Evolutionary conservation across 2,888 invertebrate species (phyloP), one percentile per base, ranked within the genome.

Genomic region (Sabellastarte sp.): DNA sequence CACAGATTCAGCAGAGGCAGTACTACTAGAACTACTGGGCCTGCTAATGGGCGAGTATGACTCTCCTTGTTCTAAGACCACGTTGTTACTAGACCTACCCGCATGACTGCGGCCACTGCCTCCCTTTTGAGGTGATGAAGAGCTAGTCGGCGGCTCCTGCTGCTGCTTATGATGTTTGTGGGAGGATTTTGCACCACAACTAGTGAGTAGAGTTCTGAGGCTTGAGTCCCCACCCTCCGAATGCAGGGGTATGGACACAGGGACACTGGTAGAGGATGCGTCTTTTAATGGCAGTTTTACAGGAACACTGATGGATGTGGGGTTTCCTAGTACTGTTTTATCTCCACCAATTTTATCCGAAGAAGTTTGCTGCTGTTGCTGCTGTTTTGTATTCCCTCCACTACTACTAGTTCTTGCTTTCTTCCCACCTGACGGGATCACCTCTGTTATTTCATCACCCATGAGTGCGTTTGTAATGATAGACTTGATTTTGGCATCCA

Each of bases 401-500:
- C n/a, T n/a, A n/a, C n/a, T n/a, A n/a, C n/a, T n/a, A n/a, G n/a
- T n/a, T n/a, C n/a, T n/a, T n/a, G n/a, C n/a, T n/a, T n/a, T n/a
- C n/a, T n/a, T n/a, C n/a, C n/a, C n/a, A n/a, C n/a, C n/a, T n/a
- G n/a, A n/a, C n/a, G n/a, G n/a, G n/a, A n/a, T n/a, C n/a, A n/a
- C n/a, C n/a, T n/a, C n/a, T n/a, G n/a, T n/a, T n/a, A n/a, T n/a
- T n/a, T n/a, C n/a, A n/a, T n/a, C n/a, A n/a, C n/a, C n/a, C n/a
- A n/a, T n/a, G n/a, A 31, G 56, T 24, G 74, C 76, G 32, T 67
- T 71, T 5, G 74, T 73, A 68, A 93, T 93, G 66, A 93, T 91
- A 79, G 90, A 91, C 85, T 93, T 92, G 53, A 93, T 87, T 31
- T 94, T 87, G 84, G 95, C 93, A 83, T 95, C 93, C 82, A 93